Evolutionary conservation across 2,797 vertebrate species (phyloP).

Genomic region (Gastrophryne carolinensis): DNA sequence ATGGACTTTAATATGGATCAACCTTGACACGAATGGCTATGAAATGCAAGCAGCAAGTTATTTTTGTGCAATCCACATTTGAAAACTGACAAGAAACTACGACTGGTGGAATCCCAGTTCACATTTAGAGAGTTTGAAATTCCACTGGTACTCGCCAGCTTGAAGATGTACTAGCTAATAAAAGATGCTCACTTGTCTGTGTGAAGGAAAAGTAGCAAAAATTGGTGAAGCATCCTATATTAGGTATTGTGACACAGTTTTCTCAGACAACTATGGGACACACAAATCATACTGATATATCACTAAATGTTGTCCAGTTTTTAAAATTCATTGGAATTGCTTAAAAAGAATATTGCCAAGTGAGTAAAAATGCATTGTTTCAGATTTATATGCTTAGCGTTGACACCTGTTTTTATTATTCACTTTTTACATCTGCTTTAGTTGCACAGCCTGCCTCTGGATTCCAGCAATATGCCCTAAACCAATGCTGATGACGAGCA

Average conservation of each 20-base stretch:
- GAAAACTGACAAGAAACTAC: neutral
- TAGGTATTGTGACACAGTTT: neutral
- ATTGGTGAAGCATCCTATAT: neutral
- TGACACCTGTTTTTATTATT: too few species aligned
- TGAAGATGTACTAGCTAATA: neutral
- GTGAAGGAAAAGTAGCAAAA: neutral
- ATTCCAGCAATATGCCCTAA: too few species aligned
- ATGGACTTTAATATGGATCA: neutral
- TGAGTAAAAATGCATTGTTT: too few species aligned
- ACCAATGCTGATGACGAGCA: too few species aligned
- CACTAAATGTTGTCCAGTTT: too few species aligned
- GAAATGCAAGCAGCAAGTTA: neutral
- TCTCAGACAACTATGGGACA: neutral
- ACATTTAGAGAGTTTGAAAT: neutral
- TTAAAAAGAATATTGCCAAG: too few species aligned
- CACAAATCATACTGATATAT: too few species aligned
- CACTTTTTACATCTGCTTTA: too few species aligned
- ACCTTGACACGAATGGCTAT: slow-evolving; percentile 12
- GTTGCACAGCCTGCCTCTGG: too few species aligned
- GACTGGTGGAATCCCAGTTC: neutral
- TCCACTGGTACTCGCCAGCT: neutral
- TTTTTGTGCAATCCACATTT: slow-evolving; percentile 1
- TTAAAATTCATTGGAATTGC: too few species aligned
- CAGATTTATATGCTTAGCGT: too few species aligned
- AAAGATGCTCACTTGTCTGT: neutral